Conservation (phyloP, 2,113 vertebrate species). For the Mystacornis crossleyi region DNA sequence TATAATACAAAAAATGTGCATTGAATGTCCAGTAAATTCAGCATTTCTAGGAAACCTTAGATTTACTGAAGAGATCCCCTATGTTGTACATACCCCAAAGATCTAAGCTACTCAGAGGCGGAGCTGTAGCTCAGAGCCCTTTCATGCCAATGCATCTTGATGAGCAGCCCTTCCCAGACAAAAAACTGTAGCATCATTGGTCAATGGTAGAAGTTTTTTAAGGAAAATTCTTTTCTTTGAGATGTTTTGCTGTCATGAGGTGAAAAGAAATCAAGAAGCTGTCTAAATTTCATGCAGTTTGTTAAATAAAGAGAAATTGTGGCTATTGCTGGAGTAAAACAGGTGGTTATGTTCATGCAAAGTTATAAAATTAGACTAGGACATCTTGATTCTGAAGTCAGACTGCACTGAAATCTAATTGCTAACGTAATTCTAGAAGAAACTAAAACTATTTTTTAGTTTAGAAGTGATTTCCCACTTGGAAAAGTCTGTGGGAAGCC, state of each 20-base stretch:
- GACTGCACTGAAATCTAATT: neutral
- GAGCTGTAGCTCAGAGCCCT: neutral
- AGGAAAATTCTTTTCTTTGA: neutral
- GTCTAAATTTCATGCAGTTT: neutral
- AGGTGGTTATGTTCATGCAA: neutral
- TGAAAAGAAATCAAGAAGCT: neutral
- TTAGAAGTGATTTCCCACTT: neutral
- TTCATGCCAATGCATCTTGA: neutral
- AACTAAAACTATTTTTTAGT: neutral
- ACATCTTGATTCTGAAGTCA: neutral
- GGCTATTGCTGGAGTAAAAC: neutral
- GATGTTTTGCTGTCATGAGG: neutral
- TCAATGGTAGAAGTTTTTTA: neutral
- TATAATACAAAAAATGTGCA: neutral
- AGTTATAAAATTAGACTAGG: neutral
- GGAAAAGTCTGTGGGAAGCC: neutral
- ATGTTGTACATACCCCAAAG: neutral
- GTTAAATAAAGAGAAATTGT: neutral
- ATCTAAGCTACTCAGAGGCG: neutral
- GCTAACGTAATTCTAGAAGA: neutral
- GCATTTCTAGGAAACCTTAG: neutral
- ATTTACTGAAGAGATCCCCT: neutral
- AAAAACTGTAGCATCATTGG: neutral
- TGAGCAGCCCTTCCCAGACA: neutral
- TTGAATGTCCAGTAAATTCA: neutral